Base-by-base conservation (phyloP, 2,888 invertebrate genomes). In the Spisula solida region DNA sequence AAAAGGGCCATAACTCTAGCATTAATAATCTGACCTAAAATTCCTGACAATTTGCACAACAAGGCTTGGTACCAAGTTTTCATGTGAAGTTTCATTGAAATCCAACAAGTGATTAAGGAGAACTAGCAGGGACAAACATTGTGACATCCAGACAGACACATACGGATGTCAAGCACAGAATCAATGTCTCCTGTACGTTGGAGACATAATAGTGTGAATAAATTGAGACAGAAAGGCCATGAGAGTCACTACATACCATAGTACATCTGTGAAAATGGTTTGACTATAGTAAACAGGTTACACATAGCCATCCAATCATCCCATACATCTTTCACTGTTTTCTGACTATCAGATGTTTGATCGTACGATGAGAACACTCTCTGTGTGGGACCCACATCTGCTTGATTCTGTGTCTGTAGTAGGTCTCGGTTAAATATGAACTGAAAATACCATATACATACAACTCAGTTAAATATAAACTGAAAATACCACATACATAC, bases 291-390 rank as follows among this genome's bases (percentile, higher is more conserved):
- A 96, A 99, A 99, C 1, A 99, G 97, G 95, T 99, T 98, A 18
- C 98, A 98, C 94, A 99, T 98, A 95, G 98, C 98, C 1, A 98
- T 98, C 99, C 99, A 99, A 96, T 99, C 99, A 85, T 98, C 98
- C 18, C 99, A 97, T 92, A 99, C 97, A 5, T 98, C 98, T 94
- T 99, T 98, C 0, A 99, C 99, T 8, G 98, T 98, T 95, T 98
- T 98, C 18, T 97, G 97, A 12, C 98, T 98, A 91, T 99, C 99
- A 87, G 98, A 98, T n/a, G 98, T 98, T 97, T 99, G 98, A 95
- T 99, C 99, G 96, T 99, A 99, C 93, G 98, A 98, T 91, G 98
- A 98, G 96, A 98, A 98, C 29, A 99, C 98, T 82, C 99, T 98
- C 88, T 99, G 98, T 10, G 99, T 97, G 93, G 98, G 98, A 81